Conservation (phyloP, 2,888 invertebrate species). For the Tinea pellionella region DNA sequence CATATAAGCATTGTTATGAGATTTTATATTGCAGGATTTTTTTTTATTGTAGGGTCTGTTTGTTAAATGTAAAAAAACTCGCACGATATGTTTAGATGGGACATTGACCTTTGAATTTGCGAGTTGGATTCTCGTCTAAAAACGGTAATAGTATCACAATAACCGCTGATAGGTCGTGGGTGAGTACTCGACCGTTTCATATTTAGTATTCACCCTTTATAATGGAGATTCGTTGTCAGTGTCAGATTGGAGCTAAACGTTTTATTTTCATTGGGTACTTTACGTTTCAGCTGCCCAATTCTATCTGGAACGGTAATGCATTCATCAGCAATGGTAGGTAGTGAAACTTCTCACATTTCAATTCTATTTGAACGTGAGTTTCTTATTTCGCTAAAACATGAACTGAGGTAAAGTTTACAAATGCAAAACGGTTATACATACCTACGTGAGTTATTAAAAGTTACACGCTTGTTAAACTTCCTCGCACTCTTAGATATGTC, state of each 20-base stretch:
- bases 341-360: neutral
- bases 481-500: neutral
- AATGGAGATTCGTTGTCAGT: slow-evolving; percentile 11
- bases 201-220: slow-evolving; percentile 10
- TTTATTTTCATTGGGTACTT: slow-evolving; percentile 4
- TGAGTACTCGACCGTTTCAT: neutral
- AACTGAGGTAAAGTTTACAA: neutral
- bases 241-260: slow-evolving; percentile 11
- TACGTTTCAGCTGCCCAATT: neutral
- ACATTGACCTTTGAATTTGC: neutral
- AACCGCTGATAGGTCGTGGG: slow-evolving; percentile 6
- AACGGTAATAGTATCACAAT: neutral
- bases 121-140: neutral
- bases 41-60: too few relatives aligned
- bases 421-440: neutral
- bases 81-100: neutral
- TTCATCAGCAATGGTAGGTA: neutral
- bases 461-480: neutral
- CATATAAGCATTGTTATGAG: too few relatives aligned
- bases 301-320: neutral
- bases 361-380: neutral
- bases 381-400: neutral
- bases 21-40: too few relatives aligned
- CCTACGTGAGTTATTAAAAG: neutral
- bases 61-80: neutral